A percentile compares a stretch with the other conserved stretches of the same genome.
Conservation (phyloP, 92 coral and sea anemone genomes). For the Paragorgia papillata region DNA sequence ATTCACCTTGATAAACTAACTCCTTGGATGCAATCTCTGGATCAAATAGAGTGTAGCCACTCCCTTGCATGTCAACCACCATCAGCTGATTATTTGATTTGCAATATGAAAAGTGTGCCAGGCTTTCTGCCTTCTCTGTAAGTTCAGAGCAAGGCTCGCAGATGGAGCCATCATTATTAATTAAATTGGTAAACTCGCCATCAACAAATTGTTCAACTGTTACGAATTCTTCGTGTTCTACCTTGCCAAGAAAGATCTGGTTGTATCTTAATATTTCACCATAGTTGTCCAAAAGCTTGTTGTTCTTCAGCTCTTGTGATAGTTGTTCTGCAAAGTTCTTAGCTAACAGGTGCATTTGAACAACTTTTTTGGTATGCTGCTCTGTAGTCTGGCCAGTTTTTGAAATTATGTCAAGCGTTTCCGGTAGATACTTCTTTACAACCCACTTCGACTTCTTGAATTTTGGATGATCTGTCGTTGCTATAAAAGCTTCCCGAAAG, state of each 20-base stretch:
- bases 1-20: slow-evolving; percentile 37
- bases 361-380: slow-evolving; percentile 53
- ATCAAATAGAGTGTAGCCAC: slow-evolving; percentile 20
- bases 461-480: slow-evolving; percentile 46
- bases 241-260: background rate
- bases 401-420: slow-evolving; percentile 38
- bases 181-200: no score
- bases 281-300: background rate
- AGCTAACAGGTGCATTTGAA: slow-evolving; percentile 66
- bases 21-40: slow-evolving; percentile 30
- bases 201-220: no score
- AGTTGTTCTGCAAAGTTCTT: background rate
- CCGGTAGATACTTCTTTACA: slow-evolving; percentile 47
- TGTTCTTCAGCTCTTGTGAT: background rate
- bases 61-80: slow-evolving; percentile 19
- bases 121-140: slow-evolving; percentile 28
- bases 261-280: background rate
- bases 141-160: background rate
- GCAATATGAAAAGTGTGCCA: slow-evolving; percentile 1
- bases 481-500: slow-evolving; percentile 54
- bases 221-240: background rate
- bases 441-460: slow-evolving; percentile 53
- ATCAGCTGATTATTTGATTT: slow-evolving; percentile 4
- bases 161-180: no score
- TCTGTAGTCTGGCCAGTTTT: slow-evolving; percentile 43